Base-by-base conservation (phyloP, 2,888 invertebrate species). In the Aporophyla lueneburgensis region DNA sequence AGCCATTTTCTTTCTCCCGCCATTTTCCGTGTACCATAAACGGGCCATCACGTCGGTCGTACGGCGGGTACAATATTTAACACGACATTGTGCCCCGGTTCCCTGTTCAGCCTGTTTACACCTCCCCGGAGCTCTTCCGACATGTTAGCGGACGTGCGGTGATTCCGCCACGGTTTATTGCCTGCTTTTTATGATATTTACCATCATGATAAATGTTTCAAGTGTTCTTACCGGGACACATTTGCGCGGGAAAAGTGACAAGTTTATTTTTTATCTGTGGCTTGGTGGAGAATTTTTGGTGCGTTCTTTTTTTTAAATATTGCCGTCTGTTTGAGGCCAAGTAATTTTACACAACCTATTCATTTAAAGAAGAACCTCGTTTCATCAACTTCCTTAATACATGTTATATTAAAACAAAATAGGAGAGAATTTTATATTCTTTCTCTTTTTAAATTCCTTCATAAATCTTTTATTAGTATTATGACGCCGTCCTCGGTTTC, bases 61-160 rank as follows among this genome's bases (percentile, higher is more conserved):
- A 66, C 63, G 33, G 49, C 58, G 63, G 58, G 78, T 49, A 74
- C 62, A 73, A 85, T 86, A 85, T 84, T 80, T 81, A 85, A 85
- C 74, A 58, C 69, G 77, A 77, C 71, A 85, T 72, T 72, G 74
- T 76, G 54, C 77, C 71, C 76, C 68, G 71, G 72, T 71, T 77
- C 74, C 80, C 80, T 65, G 67, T 86, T 80, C 71, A 76, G 69
- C 53, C 69, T 86, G 84, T 84, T 86, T 78, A 85, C 86, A 86
- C 75, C 77, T 86, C 85, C 81, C 81, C 66, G 71, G 81, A 86
- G 84, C 61, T 59, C 54, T 83, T 68, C 61, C 71, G 71, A 80
- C 86, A 80, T 86, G 84, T 77, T 72, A 56, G 66, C 71, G 71
- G 74, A 74, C 74, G 67, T 76, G 66, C 71, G 62, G 80, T 76